Evolutionary conservation across 2,797 vertebrate genomes (phyloP).

Genomic region (Orestias chungarensis): DNA sequence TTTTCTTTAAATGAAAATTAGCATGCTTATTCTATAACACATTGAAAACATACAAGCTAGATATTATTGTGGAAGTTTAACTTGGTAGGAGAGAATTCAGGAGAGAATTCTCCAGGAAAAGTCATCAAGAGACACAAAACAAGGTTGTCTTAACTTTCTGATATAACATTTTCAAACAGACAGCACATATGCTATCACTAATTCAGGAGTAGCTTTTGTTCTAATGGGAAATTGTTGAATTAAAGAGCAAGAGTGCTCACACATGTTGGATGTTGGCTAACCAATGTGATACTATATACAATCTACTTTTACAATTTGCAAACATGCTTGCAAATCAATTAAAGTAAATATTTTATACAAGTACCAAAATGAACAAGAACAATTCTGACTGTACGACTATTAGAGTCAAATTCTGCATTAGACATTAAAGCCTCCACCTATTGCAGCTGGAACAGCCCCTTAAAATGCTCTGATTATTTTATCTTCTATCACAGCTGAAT

Average conservation of each 20-base stretch:
- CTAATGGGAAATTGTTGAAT: conserved; percentile 45
- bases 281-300: too few species aligned
- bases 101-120: conserved; percentile 23
- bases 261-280: too few species aligned
- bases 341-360: too few species aligned
- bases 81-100: conserved; percentile 11
- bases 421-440: background rate
- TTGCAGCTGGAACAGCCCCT: background rate
- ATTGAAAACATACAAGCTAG: conserved; percentile 19
- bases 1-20: background rate
- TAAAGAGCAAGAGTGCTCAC: conserved; percentile 39
- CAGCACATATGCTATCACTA: conserved; percentile 48
- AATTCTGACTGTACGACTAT: too few species aligned
- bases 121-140: conserved; percentile 25
- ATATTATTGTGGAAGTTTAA: conserved; percentile 27
- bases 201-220: conserved; percentile 51
- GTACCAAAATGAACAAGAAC: too few species aligned
- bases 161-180: conserved; percentile 52
- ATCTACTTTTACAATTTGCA: background rate
- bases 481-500: background rate
- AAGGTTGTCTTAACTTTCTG: conserved; percentile 29
- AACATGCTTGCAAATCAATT: background rate
- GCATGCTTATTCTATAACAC: background rate
- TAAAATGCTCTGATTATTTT: too few species aligned
- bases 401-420: background rate